These are phyloP conservation scores for Pampus argenteus DNA, from an alignment of 2,797 vertebrate species.

Conservation along the genomic window DNA sequence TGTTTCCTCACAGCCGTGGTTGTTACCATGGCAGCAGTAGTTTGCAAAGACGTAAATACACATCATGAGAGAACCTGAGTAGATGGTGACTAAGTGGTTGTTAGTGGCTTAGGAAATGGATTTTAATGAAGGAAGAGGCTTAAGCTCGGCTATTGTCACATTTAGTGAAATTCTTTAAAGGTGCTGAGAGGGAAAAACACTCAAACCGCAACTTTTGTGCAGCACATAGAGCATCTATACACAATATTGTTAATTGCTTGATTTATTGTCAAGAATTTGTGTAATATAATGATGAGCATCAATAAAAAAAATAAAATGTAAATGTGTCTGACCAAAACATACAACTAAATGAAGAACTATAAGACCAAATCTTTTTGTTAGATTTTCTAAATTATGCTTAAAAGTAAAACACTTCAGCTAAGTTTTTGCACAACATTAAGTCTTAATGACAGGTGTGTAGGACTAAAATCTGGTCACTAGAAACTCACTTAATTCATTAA, in stretches of 20 bases:
- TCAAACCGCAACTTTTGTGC: constrained; percentile 32
- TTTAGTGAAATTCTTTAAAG: constrained; percentile 31
- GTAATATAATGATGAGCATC: neutral
- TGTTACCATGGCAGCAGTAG: constrained; percentile 57
- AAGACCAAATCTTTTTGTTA: neutral
- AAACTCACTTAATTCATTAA: too few relatives aligned
- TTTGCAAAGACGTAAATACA: constrained; percentile 58
- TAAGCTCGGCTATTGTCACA: constrained; percentile 45
- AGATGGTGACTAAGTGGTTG: constrained; percentile 55
- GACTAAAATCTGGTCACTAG: neutral
- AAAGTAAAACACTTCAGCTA: too few relatives aligned
- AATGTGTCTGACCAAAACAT: neutral
- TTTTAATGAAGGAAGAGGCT: constrained; percentile 70
- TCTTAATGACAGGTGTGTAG: neutral
- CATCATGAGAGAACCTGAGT: constrained; percentile 44
- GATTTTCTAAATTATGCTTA: neutral
- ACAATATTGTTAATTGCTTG: constrained; percentile 18
- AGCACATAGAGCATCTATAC: neutral
- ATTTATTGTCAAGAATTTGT: constrained; percentile 9
- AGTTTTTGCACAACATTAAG: neutral
- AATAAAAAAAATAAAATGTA: neutral
- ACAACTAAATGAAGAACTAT: neutral
- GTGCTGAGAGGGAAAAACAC: constrained; percentile 49
- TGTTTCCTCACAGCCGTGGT: constrained; percentile 62
- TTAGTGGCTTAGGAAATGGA: constrained; percentile 74